Conservation (phyloP, 2,797 vertebrate genomes). For the Clarias fuscus region DNA sequence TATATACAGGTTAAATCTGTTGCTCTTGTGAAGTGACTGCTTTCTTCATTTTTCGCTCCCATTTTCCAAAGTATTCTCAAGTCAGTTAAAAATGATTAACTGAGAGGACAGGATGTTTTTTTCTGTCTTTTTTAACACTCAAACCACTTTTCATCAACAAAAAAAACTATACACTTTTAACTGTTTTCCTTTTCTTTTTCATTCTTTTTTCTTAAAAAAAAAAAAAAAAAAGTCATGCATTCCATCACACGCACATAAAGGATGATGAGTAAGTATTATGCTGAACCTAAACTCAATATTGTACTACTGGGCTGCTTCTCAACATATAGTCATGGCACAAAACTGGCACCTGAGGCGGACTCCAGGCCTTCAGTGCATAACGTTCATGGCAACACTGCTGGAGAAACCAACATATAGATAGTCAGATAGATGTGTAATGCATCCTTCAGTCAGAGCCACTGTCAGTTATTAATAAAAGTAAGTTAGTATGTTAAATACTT, state of each 20-base stretch:
- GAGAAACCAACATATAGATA: slow-evolving; percentile 27
- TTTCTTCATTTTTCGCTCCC: slow-evolving; percentile 66
- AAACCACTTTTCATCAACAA: slow-evolving; percentile 65
- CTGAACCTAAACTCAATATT: slow-evolving; percentile 31
- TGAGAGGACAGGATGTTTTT: slow-evolving; percentile 70
- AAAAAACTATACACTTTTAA: slow-evolving; percentile 67
- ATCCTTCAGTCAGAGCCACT: slow-evolving; percentile 36
- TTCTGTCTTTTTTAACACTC: slow-evolving; percentile 70
- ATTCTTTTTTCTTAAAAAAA: slow-evolving; percentile 38
- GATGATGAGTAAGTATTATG: slow-evolving; percentile 72
- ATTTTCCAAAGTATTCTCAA: slow-evolving; percentile 57
- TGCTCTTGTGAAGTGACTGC: slow-evolving; percentile 52
- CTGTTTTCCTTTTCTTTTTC: slow-evolving; percentile 50
- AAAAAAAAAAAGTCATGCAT: slow-evolving; percentile 45
- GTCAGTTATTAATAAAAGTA: slow-evolving; percentile 33
- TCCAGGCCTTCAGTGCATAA: slow-evolving; percentile 41
- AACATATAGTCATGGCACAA: slow-evolving; percentile 33
- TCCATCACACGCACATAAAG: slow-evolving; percentile 47
- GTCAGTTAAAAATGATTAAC: slow-evolving; percentile 56
- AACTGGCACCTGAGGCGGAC: slow-evolving; percentile 18
- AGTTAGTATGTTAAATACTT: slow-evolving; percentile 39
- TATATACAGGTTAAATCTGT: slow-evolving; percentile 71
- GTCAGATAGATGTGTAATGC: slow-evolving; percentile 20
- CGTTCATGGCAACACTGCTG: slow-evolving; percentile 27
- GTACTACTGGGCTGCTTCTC: slow-evolving; percentile 21